Evolutionary conservation across 2,113 vertebrate genomes (phyloP).

Genomic region (Callithrix jacchus): DNA sequence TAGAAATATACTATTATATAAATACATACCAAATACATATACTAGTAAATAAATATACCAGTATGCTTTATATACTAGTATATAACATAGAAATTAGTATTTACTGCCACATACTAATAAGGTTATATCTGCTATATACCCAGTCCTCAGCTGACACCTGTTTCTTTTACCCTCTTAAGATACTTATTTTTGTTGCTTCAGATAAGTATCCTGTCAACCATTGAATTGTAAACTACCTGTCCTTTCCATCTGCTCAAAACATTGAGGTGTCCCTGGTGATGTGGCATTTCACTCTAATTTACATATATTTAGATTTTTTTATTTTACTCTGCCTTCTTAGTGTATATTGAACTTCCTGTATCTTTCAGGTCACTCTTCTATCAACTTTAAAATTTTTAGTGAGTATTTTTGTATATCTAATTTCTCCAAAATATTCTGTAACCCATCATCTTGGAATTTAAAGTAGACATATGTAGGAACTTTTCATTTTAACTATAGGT

Average conservation of each 20-base stretch:
- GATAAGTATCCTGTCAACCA: not conserved
- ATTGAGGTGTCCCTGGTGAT: not conserved
- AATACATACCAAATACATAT: no score
- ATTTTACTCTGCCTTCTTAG: not conserved
- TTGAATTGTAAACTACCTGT: not conserved
- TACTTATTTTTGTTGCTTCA: not conserved
- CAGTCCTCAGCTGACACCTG: not conserved
- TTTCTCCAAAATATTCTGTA: not conserved
- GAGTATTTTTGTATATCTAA: not conserved
- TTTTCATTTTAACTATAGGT: not conserved
- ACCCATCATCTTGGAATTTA: not conserved
- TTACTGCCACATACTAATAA: no score
- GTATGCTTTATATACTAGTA: no score
- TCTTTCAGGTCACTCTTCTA: not conserved
- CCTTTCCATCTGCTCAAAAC: not conserved
- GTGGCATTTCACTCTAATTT: not conserved
- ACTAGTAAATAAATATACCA: no score
- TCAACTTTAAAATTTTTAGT: not conserved
- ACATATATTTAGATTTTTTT: not conserved
- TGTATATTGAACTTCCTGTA: not conserved
- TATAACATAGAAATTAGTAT: no score
- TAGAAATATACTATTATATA: no score
- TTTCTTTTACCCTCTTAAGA: not conserved
- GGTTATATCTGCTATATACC: not conserved
- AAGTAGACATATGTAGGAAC: not conserved